phyloP scores from a whole-genome alignment of 1,140 invertebrate species.

The Drosophila lowei region DNA sequence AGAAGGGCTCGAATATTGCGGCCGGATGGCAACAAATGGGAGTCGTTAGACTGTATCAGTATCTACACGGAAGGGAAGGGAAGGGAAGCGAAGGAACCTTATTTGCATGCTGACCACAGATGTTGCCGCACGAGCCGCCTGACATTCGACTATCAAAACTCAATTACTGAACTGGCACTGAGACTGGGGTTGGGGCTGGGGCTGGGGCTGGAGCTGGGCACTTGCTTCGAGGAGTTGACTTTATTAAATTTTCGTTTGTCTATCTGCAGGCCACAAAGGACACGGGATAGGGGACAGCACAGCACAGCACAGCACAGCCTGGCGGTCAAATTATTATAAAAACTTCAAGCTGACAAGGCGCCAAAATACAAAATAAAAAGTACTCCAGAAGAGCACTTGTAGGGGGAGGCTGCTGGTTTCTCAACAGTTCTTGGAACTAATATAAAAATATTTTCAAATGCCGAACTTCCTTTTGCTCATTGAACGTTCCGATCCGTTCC shows the following conservation, averaged over 20 bases:
- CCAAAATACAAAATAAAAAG: constrained; percentile 10
- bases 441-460: too few relatives aligned
- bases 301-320: constrained; percentile 34
- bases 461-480: too few relatives aligned
- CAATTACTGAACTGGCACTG: constrained; percentile 35
- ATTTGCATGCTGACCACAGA: constrained; percentile 59
- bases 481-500: too few relatives aligned
- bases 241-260: constrained; percentile 70
- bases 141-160: constrained; percentile 68
- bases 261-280: constrained; percentile 11
- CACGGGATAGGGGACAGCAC: not conserved
- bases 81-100: not conserved
- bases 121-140: constrained; percentile 39
- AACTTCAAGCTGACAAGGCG: constrained; percentile 60
- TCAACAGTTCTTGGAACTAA: too few relatives aligned
- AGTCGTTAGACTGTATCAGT: constrained; percentile 30
- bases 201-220: not conserved
- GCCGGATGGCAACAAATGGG: constrained; percentile 36
- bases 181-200: not conserved
- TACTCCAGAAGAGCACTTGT: too few relatives aligned
- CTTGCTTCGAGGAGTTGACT: constrained; percentile 17
- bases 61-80: too few relatives aligned
- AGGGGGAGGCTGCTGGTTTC: too few relatives aligned
- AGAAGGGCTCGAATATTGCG: constrained; percentile 25
- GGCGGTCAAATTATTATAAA: constrained; percentile 64